Evolutionary conservation across 2,888 invertebrate species (phyloP), one percentile per base, ranked within the genome.

Genomic region (Mimachlamys varia): DNA sequence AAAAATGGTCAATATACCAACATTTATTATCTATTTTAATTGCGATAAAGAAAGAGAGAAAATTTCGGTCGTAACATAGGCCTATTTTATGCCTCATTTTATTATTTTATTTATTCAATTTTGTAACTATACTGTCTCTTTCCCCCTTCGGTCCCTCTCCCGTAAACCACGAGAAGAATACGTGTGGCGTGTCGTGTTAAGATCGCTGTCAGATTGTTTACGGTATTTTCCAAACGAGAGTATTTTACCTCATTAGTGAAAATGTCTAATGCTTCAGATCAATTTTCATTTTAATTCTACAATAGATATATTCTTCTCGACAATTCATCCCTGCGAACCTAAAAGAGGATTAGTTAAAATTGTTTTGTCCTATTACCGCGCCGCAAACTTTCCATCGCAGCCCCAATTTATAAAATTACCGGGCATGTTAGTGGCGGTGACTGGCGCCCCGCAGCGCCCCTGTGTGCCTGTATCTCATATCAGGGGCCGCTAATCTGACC

Each of bases 341-440:
- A 76, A 76, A 76, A 76, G 76, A 76, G 76, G 76, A 76, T 76
- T 76, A 76, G 76, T 76, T 76, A 76, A 76, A 76, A 76, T 76
- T 76, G 76, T 12, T 76, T 76, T 76, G 76, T 76, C 76, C 76
- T 76, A 22, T 76, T 76, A 76, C 76, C 33, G 27, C 33, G 76
- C 33, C 76, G 76, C 12, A 76, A 76, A 27, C 76, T 76, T 76
- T 76, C 76, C 76, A 76, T 76, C 76, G 33, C 33, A 10, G 33
- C 33, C 27, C 76, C 76, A 76, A 76, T 76, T 76, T 76, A 27
- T 76, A 76, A 76, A 62, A 76, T 76, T 76, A 76, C 33, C 76
- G 13, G 33, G 27, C 33, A 19, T 58, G 58, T 58, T 58, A 58
- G 58, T 58, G 58, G 58, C 58, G 27, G 76, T 33, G 12, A 76